These are phyloP conservation scores for Homalodisca vitripennis DNA, from an alignment of 1,140 invertebrate genomes.

Conservation along the genomic window DNA sequence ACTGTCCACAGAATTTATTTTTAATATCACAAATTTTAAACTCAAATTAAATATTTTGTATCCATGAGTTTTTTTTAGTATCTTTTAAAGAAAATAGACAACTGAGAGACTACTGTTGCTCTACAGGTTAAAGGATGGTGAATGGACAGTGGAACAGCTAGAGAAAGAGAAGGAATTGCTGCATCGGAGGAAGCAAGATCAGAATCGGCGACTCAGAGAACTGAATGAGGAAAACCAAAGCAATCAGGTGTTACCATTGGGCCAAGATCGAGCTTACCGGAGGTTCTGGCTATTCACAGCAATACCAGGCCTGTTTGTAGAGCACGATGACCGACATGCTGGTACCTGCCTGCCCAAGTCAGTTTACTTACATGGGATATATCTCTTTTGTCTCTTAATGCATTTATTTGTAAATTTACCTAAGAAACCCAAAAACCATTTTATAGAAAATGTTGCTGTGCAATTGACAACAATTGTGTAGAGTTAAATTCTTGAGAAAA, in stretches of 20 bases:
- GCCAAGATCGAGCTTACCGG: constrained; percentile 81
- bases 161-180: constrained; percentile 32
- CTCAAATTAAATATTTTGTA: too few relatives aligned
- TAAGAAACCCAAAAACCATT: neutral
- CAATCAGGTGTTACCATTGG: constrained; percentile 60
- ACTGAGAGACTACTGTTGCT: too few relatives aligned
- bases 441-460: neutral
- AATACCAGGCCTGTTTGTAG: constrained; percentile 84
- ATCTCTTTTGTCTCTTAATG: neutral
- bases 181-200: constrained; percentile 3
- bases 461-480: neutral
- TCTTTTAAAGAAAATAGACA: too few relatives aligned
- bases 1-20: too few relatives aligned
- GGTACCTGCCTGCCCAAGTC: constrained; percentile 57
- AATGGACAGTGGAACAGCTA: constrained; percentile 13
- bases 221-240: constrained; percentile 48
- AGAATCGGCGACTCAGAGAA: constrained; percentile 32
- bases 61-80: too few relatives aligned
- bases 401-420: too few relatives aligned
- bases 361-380: constrained; percentile 10
- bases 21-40: too few relatives aligned
- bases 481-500: neutral
- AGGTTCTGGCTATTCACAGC: constrained; percentile 84
- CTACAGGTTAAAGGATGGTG: constrained; percentile 21
- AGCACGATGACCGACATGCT: constrained; percentile 64